Base-by-base conservation (phyloP, 2,888 invertebrate genomes). In the Cetonia aurata region DNA sequence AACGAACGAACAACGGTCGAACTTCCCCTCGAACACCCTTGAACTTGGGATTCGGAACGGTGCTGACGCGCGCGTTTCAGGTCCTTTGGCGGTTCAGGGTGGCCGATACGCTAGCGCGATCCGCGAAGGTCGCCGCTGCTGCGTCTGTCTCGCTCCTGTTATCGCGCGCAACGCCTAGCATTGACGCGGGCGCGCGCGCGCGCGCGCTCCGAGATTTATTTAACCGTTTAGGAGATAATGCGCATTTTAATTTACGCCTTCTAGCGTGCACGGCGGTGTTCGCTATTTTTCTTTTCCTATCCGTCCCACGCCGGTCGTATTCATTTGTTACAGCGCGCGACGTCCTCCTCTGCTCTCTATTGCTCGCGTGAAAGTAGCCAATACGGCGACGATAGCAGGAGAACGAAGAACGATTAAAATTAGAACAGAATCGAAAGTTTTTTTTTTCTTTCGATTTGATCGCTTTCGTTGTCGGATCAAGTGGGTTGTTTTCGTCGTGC, bases 11-110 rank as follows among this genome's bases (percentile, higher is more conserved):
- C 57, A 57, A 57, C 57, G 57, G 57, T 57, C 57, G 57, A 42
- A 37, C 62, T 76, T 81, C 83, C 83, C 83, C 83, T 81, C 82
- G 81, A 80, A 78, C 82, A 83, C 84, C 84, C 85, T 85, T 85
- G 85, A 84, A 85, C 85, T 85, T 85, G 83, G 81, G 79, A 77
- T 77, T 77, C 75, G 73, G 76, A 65, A 50, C 62, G 50, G 37
- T 50, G 50, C 76, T 75, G 74, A 76, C 76, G 79, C 79, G 75
- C 71, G 70, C 73, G 71, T 60, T 62, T 62, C 48, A 31, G 62
- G 50, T 62, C 62, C 62, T 62, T 48, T 62, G 56, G 41, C 62
- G 62, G 50, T 65, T 65, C 59, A 70, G 69, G 67, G 67, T 65
- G 69, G 72, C 67, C 73, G 69, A 71, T 68, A 72, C 69, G 73